A percentile compares a stretch with the other conserved stretches of the same genome.
phyloP scores from a whole-genome alignment of 2,888 invertebrate genomes.

The Drosophila mimica region DNA sequence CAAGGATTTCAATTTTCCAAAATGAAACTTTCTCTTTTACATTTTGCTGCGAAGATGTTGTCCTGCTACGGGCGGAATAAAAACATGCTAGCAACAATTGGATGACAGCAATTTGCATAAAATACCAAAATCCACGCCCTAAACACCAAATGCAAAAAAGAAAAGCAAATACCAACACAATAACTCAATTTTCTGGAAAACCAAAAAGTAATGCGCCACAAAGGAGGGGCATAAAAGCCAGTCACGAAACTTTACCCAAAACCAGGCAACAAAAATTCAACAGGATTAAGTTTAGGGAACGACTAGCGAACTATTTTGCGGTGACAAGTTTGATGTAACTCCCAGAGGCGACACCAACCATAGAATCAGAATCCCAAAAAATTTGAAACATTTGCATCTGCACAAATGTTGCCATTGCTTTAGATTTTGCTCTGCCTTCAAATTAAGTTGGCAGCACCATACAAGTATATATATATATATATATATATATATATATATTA shows the following conservation, averaged over 20 bases:
- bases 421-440: conserved; percentile 36
- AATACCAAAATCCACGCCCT: conserved; percentile 27
- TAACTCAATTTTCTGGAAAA: conserved; percentile 71
- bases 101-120: conserved; percentile 60
- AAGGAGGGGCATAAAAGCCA: conserved; percentile 48
- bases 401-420: conserved; percentile 64
- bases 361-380: conserved; percentile 53
- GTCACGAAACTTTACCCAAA: conserved; percentile 50
- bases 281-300: conserved; percentile 56
- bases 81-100: conserved; percentile 29
- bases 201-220: conserved; percentile 54
- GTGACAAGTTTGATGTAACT: conserved; percentile 65
- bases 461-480: conserved; percentile 36
- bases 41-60: conserved; percentile 34
- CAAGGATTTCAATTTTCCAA: conserved; percentile 41
- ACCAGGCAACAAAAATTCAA: conserved; percentile 32
- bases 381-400: conserved; percentile 69
- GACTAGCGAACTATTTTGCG: conserved; percentile 63
- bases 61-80: conserved; percentile 21
- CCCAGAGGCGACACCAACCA: conserved; percentile 50
- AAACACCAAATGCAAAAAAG: conserved; percentile 17
- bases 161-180: conserved; percentile 58
- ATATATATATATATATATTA: not conserved
- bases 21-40: conserved; percentile 17
- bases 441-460: conserved; percentile 58